Conservation (phyloP, 2,888 invertebrate species). For the Agrilus cyanescens region DNA sequence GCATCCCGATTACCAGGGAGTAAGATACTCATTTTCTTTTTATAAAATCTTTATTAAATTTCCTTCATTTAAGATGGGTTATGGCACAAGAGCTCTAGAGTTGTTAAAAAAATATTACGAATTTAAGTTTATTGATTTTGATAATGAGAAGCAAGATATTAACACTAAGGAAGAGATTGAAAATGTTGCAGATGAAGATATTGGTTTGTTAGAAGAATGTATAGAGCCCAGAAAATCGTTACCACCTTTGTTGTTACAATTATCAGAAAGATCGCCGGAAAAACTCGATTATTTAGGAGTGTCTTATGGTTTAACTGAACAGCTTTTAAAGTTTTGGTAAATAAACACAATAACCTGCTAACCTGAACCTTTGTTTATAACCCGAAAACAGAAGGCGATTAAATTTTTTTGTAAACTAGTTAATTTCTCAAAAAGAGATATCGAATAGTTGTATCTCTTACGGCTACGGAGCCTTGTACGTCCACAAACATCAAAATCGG, state of each 20-base stretch:
- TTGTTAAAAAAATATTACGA: slow-evolving; percentile 83
- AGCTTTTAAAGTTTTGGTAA: slow-evolving; percentile 85
- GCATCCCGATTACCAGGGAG: slow-evolving; percentile 91
- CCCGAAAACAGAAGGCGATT: no score
- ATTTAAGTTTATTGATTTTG: slow-evolving; percentile 61
- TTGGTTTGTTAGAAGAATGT: slow-evolving; percentile 57
- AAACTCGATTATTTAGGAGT: slow-evolving; percentile 88
- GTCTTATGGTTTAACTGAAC: slow-evolving; percentile 81
- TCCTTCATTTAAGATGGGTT: slow-evolving; percentile 70
- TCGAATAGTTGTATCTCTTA: not conserved
- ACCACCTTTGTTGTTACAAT: slow-evolving; percentile 77
- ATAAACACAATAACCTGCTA: not conserved
- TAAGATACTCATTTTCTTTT: slow-evolving; percentile 31
- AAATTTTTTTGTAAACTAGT: no score
- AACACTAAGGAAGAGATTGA: slow-evolving; percentile 34
- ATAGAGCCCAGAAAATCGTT: slow-evolving; percentile 69
- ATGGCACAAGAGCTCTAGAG: slow-evolving; percentile 78
- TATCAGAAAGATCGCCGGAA: slow-evolving; percentile 76
- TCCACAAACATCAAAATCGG: not conserved
- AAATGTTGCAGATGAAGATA: slow-evolving; percentile 43
- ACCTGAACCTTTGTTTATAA: no score
- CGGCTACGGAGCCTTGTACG: not conserved
- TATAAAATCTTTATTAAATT: slow-evolving; percentile 1
- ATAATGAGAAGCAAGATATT: slow-evolving; percentile 37
- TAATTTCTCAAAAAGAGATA: no score